Conservation (phyloP, 2,797 vertebrate genomes). For the Meda fulgida region DNA sequence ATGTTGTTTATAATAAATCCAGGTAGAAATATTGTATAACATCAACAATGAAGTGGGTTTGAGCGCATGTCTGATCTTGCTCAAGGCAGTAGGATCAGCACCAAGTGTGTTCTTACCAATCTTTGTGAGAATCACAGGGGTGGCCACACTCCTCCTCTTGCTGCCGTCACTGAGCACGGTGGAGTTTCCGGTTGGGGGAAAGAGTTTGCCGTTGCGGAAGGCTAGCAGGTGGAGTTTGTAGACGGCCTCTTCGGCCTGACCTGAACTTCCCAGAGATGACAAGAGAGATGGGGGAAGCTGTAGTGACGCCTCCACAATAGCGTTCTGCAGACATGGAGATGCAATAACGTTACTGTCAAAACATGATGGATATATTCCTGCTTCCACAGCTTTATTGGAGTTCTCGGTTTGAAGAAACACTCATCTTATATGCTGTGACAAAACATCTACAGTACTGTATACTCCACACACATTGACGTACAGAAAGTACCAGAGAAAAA, state of each 20-base stretch:
- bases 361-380: conserved; percentile 18
- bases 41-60: neutral
- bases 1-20: no score
- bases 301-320: conserved; percentile 90
- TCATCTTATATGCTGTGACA: neutral
- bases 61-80: neutral
- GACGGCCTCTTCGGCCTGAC: conserved; percentile 81
- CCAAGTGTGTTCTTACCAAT: conserved; percentile 79
- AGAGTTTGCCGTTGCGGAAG: conserved; percentile 96
- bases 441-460: neutral
- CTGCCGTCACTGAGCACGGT: conserved; percentile 85
- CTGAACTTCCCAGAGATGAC: conserved; percentile 77
- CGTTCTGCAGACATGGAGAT: conserved; percentile 78
- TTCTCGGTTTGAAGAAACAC: conserved; percentile 16
- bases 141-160: conserved; percentile 89
- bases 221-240: conserved; percentile 94
- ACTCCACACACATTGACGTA: neutral
- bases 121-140: conserved; percentile 92
- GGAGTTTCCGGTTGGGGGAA: conserved; percentile 92
- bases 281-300: conserved; percentile 93
- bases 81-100: neutral
- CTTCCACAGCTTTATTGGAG: conserved; percentile 26
- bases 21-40: neutral
- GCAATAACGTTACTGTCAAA: conserved; percentile 21
- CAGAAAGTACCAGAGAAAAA: neutral